Conservation (phyloP, 2,888 invertebrate species). For the Dinocampus coccinellae region DNA sequence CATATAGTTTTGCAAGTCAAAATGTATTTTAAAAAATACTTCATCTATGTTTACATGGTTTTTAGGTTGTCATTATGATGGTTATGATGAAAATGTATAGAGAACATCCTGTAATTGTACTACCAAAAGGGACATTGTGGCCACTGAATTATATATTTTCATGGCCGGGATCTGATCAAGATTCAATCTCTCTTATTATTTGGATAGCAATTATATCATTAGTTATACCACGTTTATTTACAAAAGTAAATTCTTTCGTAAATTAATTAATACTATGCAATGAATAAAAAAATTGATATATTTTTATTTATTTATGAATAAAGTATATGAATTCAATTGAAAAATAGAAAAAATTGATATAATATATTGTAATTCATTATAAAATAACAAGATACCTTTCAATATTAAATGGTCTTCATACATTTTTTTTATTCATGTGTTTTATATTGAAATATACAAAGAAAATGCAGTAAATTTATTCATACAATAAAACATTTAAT, state of each 20-base stretch:
- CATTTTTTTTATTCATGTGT: too few relatives aligned
- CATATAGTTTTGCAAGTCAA: too few relatives aligned
- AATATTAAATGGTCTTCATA: too few relatives aligned
- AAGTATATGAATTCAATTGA: too few relatives aligned
- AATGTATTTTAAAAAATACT: not conserved
- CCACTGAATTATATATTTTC: conserved; percentile 58
- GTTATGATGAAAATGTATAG: conserved; percentile 54
- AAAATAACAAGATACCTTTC: too few relatives aligned
- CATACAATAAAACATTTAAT: too few relatives aligned
- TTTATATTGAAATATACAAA: too few relatives aligned
- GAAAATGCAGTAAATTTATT: too few relatives aligned
- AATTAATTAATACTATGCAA: not conserved
- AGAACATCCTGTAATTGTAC: conserved; percentile 56
- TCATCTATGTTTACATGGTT: conserved; percentile 8
- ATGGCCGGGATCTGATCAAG: conserved; percentile 58
- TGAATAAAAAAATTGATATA: too few relatives aligned
- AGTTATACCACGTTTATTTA: conserved; percentile 41
- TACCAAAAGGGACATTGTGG: conserved; percentile 58
- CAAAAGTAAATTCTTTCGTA: not conserved
- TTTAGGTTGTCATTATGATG: conserved; percentile 51
- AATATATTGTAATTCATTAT: too few relatives aligned
- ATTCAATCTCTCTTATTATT: conserved; percentile 59
- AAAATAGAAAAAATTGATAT: too few relatives aligned
- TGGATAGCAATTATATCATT: conserved; percentile 56
- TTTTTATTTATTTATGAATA: too few relatives aligned